Conservation (phyloP, 2,888 invertebrate species). For the Drosophila sordidula region DNA sequence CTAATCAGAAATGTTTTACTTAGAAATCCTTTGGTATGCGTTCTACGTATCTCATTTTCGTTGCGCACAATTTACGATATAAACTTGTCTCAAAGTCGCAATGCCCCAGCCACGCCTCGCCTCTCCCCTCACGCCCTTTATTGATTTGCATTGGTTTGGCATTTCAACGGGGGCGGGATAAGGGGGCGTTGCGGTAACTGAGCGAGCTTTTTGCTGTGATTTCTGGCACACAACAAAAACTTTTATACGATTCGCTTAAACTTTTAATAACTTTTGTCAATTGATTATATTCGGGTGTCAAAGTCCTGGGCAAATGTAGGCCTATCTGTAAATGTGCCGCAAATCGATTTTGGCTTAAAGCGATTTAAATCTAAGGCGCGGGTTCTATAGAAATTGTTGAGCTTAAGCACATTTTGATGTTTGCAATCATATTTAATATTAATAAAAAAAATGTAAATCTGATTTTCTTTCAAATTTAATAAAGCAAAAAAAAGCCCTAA, state of each 20-base stretch:
- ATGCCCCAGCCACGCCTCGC: neutral
- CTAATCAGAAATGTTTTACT: conserved; percentile 80
- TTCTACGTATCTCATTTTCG: conserved; percentile 79
- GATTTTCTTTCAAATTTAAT: no score
- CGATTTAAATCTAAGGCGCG: conserved; percentile 21
- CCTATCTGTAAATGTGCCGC: conserved; percentile 29
- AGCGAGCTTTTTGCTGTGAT: conserved; percentile 65
- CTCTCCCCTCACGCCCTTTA: conserved; percentile 37
- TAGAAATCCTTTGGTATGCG: conserved; percentile 78
- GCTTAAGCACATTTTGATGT: neutral
- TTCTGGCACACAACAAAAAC: conserved; percentile 54
- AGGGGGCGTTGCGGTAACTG: conserved; percentile 34
- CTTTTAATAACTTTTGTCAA: conserved; percentile 80
- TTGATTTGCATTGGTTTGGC: conserved; percentile 69
- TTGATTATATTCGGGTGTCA: conserved; percentile 57
- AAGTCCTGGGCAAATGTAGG: conserved; percentile 19
- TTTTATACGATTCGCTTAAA: conserved; percentile 66
- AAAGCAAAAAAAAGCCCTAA: no score
- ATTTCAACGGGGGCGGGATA: conserved; percentile 45
- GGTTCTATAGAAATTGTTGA: neutral
- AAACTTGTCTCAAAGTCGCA: conserved; percentile 59
- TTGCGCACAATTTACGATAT: conserved; percentile 80
- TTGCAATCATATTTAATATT: neutral
- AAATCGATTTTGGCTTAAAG: conserved; percentile 59
- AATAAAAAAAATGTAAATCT: neutral